These are phyloP conservation scores for Sinosuthora webbiana DNA, from an alignment of 2,113 vertebrate genomes.

Conservation along the genomic window DNA sequence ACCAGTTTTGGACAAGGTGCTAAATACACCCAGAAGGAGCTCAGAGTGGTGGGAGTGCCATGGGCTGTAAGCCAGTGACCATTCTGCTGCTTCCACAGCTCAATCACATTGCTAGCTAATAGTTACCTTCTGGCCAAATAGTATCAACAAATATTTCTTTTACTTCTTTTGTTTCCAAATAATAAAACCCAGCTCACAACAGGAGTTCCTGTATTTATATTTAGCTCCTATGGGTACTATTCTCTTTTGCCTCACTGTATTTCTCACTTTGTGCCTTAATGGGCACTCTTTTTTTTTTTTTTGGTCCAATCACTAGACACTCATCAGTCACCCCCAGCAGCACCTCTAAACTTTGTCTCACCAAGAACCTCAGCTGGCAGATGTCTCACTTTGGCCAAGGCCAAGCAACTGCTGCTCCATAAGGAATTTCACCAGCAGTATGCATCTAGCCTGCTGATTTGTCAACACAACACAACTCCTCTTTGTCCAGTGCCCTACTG, in stretches of 20 bases:
- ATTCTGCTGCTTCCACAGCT: not conserved
- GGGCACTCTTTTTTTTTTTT: not conserved
- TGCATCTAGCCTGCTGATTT: not conserved
- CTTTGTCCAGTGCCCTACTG: not conserved
- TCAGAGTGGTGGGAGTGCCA: not conserved
- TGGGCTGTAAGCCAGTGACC: not conserved
- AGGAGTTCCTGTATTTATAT: not conserved
- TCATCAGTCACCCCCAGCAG: not conserved
- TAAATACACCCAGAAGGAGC: not conserved
- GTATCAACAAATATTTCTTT: not conserved
- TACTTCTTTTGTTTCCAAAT: not conserved
- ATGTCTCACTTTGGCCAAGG: not conserved
- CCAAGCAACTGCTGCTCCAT: not conserved
- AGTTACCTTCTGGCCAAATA: not conserved
- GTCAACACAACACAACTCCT: not conserved
- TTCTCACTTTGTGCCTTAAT: not conserved
- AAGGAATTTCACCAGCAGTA: not conserved
- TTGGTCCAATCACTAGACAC: not conserved
- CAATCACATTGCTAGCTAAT: not conserved
- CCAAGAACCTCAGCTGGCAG: not conserved
- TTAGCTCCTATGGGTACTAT: not conserved
- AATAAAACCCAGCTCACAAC: not conserved
- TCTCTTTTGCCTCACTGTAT: not conserved
- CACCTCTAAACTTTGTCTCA: accelerated
- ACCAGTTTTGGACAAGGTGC: not conserved